A percentile compares a stretch with the other conserved stretches of the same genome.
Evolutionary conservation across 2,888 invertebrate species (phyloP).

Genomic region (Bimastos eiseni): DNA sequence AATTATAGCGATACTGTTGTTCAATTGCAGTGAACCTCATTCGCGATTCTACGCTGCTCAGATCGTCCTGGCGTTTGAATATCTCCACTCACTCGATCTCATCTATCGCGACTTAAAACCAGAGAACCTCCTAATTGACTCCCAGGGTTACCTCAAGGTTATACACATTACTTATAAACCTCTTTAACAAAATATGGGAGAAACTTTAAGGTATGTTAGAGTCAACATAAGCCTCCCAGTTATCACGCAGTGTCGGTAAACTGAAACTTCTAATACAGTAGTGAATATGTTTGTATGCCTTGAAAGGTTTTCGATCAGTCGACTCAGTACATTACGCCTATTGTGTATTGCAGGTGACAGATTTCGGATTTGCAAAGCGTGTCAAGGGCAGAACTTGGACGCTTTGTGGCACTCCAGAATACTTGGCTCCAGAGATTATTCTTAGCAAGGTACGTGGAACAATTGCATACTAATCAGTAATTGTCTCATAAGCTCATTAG

Average conservation of each 20-base stretch:
- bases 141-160: constrained; percentile 84
- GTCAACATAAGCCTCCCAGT: background rate
- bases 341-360: constrained; percentile 76
- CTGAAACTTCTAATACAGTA: too few relatives aligned
- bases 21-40: constrained; percentile 47
- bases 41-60: constrained; percentile 66
- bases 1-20: too few relatives aligned
- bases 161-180: background rate
- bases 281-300: too few relatives aligned
- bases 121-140: constrained; percentile 94
- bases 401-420: constrained; percentile 95
- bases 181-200: background rate
- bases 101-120: constrained; percentile 97
- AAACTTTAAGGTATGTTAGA: background rate
- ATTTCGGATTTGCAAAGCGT: constrained; percentile 98
- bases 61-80: constrained; percentile 98
- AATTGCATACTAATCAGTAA: too few relatives aligned
- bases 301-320: too few relatives aligned
- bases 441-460: constrained; percentile 70
- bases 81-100: constrained; percentile 96
- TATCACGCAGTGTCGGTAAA: too few relatives aligned
- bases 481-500: too few relatives aligned
- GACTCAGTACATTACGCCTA: too few relatives aligned
- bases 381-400: constrained; percentile 99
- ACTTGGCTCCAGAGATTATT: constrained; percentile 70